Base-by-base conservation (phyloP, 2,113 vertebrate genomes). In the Mormyrus lacerda region DNA sequence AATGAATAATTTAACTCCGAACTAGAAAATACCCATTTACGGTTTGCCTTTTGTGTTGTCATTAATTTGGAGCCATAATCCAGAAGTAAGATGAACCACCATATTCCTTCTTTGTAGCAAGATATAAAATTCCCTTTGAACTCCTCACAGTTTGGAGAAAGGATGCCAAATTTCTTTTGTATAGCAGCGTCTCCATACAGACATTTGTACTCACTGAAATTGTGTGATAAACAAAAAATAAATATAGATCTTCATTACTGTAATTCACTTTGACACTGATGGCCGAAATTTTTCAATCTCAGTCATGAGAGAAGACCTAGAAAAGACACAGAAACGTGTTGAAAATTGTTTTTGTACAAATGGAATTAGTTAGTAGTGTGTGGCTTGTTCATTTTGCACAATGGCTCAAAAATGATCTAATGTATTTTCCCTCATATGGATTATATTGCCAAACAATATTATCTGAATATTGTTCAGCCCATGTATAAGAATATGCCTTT, bases 211-310 rank as follows among this genome's bases (percentile, higher is more conserved):
- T 92, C 86, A 73, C 31, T 87, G 21, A 45, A 88, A 82, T 91
- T 89, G 94, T 94, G 92, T 92, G 94, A 95, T 94, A 92, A 91
- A 87, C 65, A 53, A 89, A 88, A 91, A 93, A 73, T 90, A 87
- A 90, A 91, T 92, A 89, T 93, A 91, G 91, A 91, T 85, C 82
- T 3, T 3, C 65, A 88, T 92, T 88, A 69, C 55, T 89, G 24
- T 51, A 47, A 45, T 91, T 55, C 69, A 83, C 92, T 88, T 88
- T 89, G 89, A 73, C 89, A 91, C 90, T 91, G 84, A 87, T 87
- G 53, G 21, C 19, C 21, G 69, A 27, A 53, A 73, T 89, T 73
- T 82, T 47, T 82, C 31, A 15, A 10, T 89, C 48, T 89, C 42
- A 24, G 39, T 89, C n/a, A 39, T 31, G 13, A 65, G 61, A 10